Base-by-base conservation (phyloP, 1,140 invertebrate species). In the Melipona quadrifasciata region DNA sequence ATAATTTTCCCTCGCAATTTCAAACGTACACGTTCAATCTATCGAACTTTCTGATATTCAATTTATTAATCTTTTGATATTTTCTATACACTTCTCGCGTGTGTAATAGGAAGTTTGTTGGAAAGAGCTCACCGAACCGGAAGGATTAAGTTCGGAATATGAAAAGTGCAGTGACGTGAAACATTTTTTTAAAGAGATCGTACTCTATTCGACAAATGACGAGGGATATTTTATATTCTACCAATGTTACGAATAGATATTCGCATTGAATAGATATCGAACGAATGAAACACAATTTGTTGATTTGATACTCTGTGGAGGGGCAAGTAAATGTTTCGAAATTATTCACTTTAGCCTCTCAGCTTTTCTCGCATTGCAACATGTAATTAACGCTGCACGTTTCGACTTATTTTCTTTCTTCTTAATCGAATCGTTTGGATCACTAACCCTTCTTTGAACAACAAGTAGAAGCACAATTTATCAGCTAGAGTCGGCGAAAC, bases 361-460 rank as follows among this genome's bases (percentile, higher is more conserved):
- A n/a, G n/a, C n/a, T n/a, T n/a, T n/a, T n/a, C n/a, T n/a, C n/a
- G n/a, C n/a, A 2, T 31, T 31, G 31, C 31, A 31, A 31, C 31
- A 31, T 31, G 31, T 31, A 31, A 31, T 31, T 31, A 31, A 31
- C 31, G 31, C 31, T 1, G 27, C 21, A 78, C 57, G 64, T 55
- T 74, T 57, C 77, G 87, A 88, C 86, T 82, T 24, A 88, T 82
- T 87, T 88, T 87, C 74, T 58, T 73, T 24, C 21, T 71, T 85
- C 57, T 39, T 8, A 65, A 71, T 75, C 74, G 64, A 81, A 81
- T 81, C n/a, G 47, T 57, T 27, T 2, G 11, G 65, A 82, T 72
- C 71, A 70, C 34, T 72, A 58, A 75, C 31, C 51, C 65, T 82
- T 82, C 11, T 70, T 64, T 64, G 24, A 31, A 31, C 31, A 31